Evolutionary conservation across 2,113 vertebrate species (phyloP).

Genomic region (Piaya cayana): DNA sequence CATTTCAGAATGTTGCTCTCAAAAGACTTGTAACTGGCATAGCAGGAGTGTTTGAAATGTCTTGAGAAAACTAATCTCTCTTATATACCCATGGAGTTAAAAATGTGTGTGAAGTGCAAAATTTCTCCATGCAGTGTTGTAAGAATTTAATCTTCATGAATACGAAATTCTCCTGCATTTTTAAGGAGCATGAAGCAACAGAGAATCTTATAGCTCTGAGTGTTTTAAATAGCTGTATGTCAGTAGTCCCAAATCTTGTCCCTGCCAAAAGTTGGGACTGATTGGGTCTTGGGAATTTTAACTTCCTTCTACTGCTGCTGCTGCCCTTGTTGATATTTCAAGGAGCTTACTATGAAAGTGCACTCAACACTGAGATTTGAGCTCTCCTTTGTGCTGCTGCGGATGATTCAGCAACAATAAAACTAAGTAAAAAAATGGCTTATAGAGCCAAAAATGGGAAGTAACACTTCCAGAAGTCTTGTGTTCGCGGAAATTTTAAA

Average conservation of each 20-base stretch:
- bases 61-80: constrained; percentile 16
- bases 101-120: neutral
- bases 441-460: neutral
- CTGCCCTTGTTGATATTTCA: neutral
- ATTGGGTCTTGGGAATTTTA: neutral
- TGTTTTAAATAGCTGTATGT: neutral
- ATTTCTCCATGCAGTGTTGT: constrained; percentile 11
- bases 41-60: constrained; percentile 18
- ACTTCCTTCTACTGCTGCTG: neutral
- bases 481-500: neutral
- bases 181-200: neutral
- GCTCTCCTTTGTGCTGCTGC: neutral
- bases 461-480: neutral
- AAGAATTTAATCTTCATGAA: constrained; percentile 35
- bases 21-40: neutral
- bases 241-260: neutral
- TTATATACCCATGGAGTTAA: neutral
- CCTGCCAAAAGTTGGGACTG: neutral
- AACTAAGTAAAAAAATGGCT: neutral
- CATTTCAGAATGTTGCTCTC: constrained; percentile 35
- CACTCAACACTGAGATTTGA: neutral
- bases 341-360: neutral
- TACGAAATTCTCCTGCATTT: constrained; percentile 12
- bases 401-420: neutral
- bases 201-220: neutral